phyloP scores from a whole-genome alignment of 2,113 vertebrate genomes.

The Daubentonia madagascariensis region DNA sequence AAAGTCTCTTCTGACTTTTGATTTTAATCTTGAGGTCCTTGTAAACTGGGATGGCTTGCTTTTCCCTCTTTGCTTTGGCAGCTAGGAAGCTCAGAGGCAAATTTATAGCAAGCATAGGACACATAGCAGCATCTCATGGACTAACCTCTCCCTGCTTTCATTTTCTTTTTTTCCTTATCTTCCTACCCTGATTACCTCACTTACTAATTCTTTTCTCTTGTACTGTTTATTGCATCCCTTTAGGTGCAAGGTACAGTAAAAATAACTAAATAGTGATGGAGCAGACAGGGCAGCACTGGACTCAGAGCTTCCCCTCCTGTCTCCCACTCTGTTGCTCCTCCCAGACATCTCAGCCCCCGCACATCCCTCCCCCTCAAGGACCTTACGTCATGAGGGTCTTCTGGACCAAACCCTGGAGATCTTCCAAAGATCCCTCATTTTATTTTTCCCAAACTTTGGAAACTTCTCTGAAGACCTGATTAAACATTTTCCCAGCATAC shows the following conservation, averaged over 20 bases:
- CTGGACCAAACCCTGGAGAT: not conserved
- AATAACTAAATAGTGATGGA: fast-evolving
- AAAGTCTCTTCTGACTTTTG: not conserved
- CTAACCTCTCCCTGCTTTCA: not conserved
- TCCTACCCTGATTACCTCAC: not conserved
- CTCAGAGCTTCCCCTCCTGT: too few species aligned
- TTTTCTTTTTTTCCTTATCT: not conserved
- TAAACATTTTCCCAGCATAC: not conserved
- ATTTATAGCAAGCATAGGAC: not conserved
- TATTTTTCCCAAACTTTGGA: not conserved
- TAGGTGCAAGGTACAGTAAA: not conserved
- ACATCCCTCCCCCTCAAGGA: not conserved
- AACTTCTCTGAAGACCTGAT: not conserved
- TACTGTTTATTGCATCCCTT: not conserved
- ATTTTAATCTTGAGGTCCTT: not conserved
- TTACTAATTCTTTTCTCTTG: not conserved
- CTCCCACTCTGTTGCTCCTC: not conserved
- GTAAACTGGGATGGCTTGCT: not conserved
- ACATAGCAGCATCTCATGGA: fast-evolving
- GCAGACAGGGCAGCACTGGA: fast-evolving
- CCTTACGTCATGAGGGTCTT: fast-evolving
- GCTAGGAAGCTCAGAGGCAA: not conserved
- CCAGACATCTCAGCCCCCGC: fast-evolving
- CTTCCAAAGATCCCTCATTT: not conserved
- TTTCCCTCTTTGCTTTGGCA: not conserved